These are phyloP conservation scores for Eristalis arbustorum DNA, from an alignment of 2,888 invertebrate genomes.

Conservation along the genomic window DNA sequence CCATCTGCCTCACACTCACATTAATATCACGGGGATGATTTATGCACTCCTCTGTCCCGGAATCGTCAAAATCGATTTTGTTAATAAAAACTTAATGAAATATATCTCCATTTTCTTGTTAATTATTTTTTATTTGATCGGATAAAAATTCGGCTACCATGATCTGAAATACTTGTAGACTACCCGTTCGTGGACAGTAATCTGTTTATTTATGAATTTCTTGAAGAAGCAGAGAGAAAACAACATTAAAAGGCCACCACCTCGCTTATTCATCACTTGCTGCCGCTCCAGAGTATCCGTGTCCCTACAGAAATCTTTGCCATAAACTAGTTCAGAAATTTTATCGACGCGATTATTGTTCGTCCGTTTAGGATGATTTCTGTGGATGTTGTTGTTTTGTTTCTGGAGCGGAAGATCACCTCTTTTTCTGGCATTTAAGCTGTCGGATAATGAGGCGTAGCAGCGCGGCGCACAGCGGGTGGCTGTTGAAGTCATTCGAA, in stretches of 20 bases:
- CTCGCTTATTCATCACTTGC: background rate
- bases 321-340: constrained; percentile 62
- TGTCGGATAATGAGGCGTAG: constrained; percentile 26
- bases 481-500: constrained; percentile 77
- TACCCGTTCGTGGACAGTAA: constrained; percentile 26
- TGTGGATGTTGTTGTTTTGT: constrained; percentile 14
- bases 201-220: constrained; percentile 60
- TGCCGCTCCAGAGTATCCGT: background rate
- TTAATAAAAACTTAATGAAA: constrained; percentile 61
- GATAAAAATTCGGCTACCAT: constrained; percentile 9
- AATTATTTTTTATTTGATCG: constrained; percentile 59
- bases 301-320: constrained; percentile 3
- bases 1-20: background rate
- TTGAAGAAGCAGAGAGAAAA: constrained; percentile 14
- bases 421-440: constrained; percentile 12
- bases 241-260: constrained; percentile 22
- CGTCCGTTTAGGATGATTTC: constrained; percentile 27
- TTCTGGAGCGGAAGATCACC: constrained; percentile 38
- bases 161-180: background rate
- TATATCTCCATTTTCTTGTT: constrained; percentile 55
- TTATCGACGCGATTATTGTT: constrained; percentile 46
- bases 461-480: constrained; percentile 33
- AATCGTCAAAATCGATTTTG: constrained; percentile 32
- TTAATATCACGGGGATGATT: constrained; percentile 23
- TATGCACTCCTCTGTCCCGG: constrained; percentile 40